A percentile compares a stretch with the other conserved stretches of the same genome.
phyloP scores from a whole-genome alignment of 2,797 vertebrate genomes.

The Hemitrygon akajei region DNA sequence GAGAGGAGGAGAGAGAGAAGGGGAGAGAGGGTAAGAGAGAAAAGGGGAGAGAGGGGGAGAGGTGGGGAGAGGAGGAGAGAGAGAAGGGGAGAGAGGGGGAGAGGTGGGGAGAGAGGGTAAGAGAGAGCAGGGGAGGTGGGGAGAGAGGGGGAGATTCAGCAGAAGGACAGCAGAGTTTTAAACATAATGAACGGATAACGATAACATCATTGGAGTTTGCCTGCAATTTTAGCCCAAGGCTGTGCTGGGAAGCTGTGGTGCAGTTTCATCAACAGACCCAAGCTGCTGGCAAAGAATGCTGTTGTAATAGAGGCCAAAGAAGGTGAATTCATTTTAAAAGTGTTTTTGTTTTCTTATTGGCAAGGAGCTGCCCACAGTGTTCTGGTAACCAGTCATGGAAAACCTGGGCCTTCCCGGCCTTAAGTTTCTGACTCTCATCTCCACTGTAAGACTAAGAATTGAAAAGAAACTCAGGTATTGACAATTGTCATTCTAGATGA shows the following conservation, averaged over 20 bases:
- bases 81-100: too few species aligned
- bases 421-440: background rate
- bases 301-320: background rate
- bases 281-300: background rate
- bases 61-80: too few species aligned
- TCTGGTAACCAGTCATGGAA: background rate
- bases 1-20: too few species aligned
- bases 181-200: background rate
- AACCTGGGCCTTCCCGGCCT: background rate
- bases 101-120: too few species aligned
- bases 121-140: too few species aligned
- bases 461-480: too few species aligned
- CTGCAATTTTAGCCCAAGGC: background rate
- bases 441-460: too few species aligned
- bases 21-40: too few species aligned
- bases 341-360: background rate
- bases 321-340: background rate
- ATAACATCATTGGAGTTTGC: background rate
- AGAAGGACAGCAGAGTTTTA: background rate
- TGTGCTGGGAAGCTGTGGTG: background rate
- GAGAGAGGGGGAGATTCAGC: background rate
- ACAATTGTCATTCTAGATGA: too few species aligned
- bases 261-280: background rate
- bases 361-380: background rate
- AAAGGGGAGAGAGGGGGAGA: too few species aligned